A percentile compares a stretch with the other conserved stretches of the same genome.
Evolutionary conservation across 2,888 invertebrate genomes (phyloP).

Genomic region (Pharmacophagus antenor): DNA sequence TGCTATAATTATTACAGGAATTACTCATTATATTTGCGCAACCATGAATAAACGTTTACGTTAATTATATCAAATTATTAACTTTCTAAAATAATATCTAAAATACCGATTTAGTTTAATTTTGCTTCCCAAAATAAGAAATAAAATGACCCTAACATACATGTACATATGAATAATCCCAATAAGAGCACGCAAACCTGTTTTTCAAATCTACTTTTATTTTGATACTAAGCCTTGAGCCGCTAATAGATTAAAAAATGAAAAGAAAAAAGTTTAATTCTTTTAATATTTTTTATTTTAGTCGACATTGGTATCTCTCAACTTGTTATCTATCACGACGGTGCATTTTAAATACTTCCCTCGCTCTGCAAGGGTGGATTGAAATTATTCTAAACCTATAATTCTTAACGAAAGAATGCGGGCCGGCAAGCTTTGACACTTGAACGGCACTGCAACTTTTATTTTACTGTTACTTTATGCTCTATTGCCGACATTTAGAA

Average conservation of each 20-base stretch:
- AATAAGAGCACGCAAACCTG: neutral
- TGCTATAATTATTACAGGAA: too few relatives aligned
- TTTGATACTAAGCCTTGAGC: neutral
- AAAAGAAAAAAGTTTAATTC: neutral
- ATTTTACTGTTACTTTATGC: slow-evolving; percentile 34
- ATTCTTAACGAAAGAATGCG: slow-evolving; percentile 73
- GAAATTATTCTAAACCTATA: slow-evolving; percentile 76
- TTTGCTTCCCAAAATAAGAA: too few relatives aligned
- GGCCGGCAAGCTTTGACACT: slow-evolving; percentile 69
- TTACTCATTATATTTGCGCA: too few relatives aligned
- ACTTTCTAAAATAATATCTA: too few relatives aligned
- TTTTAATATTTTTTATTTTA: slow-evolving; percentile 19
- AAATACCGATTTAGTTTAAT: too few relatives aligned
- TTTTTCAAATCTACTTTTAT: neutral
- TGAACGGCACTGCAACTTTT: slow-evolving; percentile 50
- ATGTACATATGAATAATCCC: neutral
- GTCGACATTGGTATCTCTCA: slow-evolving; percentile 37
- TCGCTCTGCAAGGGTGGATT: slow-evolving; percentile 75
- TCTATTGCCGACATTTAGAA: slow-evolving; percentile 42
- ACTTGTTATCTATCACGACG: slow-evolving; percentile 59
- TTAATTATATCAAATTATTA: too few relatives aligned
- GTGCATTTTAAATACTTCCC: slow-evolving; percentile 68
- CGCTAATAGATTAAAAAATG: neutral
- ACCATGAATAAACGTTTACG: too few relatives aligned
- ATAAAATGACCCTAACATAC: neutral